Conservation (phyloP, 1,140 invertebrate species). For the Drosophila teissieri region DNA sequence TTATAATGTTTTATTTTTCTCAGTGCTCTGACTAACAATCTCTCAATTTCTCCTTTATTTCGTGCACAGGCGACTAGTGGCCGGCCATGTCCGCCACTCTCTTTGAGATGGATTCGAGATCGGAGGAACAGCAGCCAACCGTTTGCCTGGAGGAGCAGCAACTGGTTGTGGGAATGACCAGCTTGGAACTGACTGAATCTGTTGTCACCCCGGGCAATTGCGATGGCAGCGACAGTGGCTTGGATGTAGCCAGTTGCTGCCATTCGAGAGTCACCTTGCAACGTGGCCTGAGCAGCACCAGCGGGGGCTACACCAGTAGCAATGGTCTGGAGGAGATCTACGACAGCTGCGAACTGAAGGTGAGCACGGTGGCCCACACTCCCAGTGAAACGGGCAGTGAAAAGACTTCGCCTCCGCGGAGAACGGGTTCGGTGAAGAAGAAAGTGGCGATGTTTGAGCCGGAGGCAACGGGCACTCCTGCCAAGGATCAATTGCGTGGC, state of each 20-base stretch:
- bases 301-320: slow-evolving; percentile 88
- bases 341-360: slow-evolving; percentile 89
- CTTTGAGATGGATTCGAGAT: slow-evolving; percentile 59
- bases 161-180: slow-evolving; percentile 58
- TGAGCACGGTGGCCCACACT: slow-evolving; percentile 85
- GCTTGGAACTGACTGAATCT: slow-evolving; percentile 62
- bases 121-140: slow-evolving; percentile 45
- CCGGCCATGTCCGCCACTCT: slow-evolving; percentile 68
- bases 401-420: slow-evolving; percentile 59
- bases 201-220: slow-evolving; percentile 60
- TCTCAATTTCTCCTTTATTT: slow-evolving; percentile 1
- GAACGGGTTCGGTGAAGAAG: slow-evolving; percentile 66
- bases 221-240: slow-evolving; percentile 91
- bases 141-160: slow-evolving; percentile 61
- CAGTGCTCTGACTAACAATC: slow-evolving; percentile 17
- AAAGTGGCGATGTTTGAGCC: slow-evolving; percentile 82
- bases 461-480: slow-evolving; percentile 35
- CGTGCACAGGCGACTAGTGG: slow-evolving; percentile 26
- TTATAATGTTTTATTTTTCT: not conserved
- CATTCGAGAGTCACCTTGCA: slow-evolving; percentile 69
- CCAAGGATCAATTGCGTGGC: slow-evolving; percentile 55
- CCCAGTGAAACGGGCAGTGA: slow-evolving; percentile 90
- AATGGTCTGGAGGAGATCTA: slow-evolving; percentile 85
- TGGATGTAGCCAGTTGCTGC: slow-evolving; percentile 88
- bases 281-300: slow-evolving; percentile 86